phyloP scores from a whole-genome alignment of 1,140 invertebrate genomes.

The Tribolium castaneum region DNA sequence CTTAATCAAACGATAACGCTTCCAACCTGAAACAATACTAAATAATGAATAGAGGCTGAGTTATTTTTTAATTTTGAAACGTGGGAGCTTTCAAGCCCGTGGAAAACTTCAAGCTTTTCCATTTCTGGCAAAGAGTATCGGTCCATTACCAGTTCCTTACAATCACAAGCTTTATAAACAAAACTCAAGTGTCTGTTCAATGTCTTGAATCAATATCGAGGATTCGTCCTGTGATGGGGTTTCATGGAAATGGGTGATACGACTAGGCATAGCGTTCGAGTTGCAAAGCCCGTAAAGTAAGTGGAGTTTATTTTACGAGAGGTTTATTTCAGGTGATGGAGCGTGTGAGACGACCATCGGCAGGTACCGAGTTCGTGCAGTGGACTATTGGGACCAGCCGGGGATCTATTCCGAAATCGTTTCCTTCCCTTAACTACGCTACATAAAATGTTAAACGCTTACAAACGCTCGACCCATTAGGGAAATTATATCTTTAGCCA shows the following conservation, averaged over 20 bases:
- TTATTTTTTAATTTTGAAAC: too few relatives aligned
- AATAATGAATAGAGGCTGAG: too few relatives aligned
- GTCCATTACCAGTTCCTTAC: background rate
- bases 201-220: conserved; percentile 15
- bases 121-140: background rate
- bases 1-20: conserved; percentile 40
- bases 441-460: conserved; percentile 38
- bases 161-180: conserved; percentile 12
- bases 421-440: conserved; percentile 39
- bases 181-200: background rate
- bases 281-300: conserved; percentile 35
- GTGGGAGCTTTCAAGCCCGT: background rate
- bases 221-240: conserved; percentile 10
- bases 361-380: conserved; percentile 54
- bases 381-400: conserved; percentile 56
- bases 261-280: conserved; percentile 6
- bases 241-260: conserved; percentile 26
- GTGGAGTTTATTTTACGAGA: conserved; percentile 44
- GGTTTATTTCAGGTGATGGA: conserved; percentile 45
- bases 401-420: conserved; percentile 54
- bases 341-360: conserved; percentile 45
- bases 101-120: background rate
- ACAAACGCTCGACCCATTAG: conserved; percentile 1
- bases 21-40: background rate
- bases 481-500: conserved; percentile 23